phyloP scores from a whole-genome alignment of 1,140 invertebrate species.

The Leptinotarsa lineolata region DNA sequence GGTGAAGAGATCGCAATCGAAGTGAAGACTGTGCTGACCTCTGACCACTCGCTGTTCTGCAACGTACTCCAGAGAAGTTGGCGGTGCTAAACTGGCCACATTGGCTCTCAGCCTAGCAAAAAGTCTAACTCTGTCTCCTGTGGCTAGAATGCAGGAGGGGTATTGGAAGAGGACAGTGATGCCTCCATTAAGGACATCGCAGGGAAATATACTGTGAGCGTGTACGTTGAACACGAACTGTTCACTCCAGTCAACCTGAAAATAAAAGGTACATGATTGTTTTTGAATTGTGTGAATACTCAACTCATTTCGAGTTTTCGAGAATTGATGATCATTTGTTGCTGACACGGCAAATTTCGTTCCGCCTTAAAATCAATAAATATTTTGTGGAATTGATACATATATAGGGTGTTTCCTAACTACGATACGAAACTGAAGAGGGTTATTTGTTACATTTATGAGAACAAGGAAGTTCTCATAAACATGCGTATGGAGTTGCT shows the following conservation, averaged over 20 bases:
- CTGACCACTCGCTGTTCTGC: conserved; percentile 65
- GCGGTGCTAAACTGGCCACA: conserved; percentile 66
- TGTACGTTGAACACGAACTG: conserved; percentile 82
- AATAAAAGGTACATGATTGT: conserved; percentile 27
- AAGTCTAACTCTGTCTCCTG: conserved; percentile 73
- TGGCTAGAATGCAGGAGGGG: conserved; percentile 74
- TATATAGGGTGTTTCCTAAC: too few species aligned
- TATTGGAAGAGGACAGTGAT: conserved; percentile 80
- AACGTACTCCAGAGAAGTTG: conserved; percentile 67
- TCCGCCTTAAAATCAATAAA: too few species aligned
- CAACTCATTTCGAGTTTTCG: too few species aligned
- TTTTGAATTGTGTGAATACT: too few species aligned
- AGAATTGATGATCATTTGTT: too few species aligned
- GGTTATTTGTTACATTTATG: too few species aligned
- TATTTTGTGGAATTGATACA: too few species aligned
- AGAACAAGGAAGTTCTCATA: too few species aligned
- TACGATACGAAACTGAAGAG: too few species aligned
- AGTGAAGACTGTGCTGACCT: conserved; percentile 73
- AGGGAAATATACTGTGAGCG: conserved; percentile 78
- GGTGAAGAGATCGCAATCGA: conserved; percentile 80
- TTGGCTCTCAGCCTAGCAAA: conserved; percentile 71
- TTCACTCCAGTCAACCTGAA: conserved; percentile 78
- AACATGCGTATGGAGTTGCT: too few species aligned
- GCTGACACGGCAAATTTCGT: too few species aligned
- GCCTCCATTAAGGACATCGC: conserved; percentile 68